phyloP scores from a whole-genome alignment of 2,888 invertebrate species.

The Mimachlamys varia region DNA sequence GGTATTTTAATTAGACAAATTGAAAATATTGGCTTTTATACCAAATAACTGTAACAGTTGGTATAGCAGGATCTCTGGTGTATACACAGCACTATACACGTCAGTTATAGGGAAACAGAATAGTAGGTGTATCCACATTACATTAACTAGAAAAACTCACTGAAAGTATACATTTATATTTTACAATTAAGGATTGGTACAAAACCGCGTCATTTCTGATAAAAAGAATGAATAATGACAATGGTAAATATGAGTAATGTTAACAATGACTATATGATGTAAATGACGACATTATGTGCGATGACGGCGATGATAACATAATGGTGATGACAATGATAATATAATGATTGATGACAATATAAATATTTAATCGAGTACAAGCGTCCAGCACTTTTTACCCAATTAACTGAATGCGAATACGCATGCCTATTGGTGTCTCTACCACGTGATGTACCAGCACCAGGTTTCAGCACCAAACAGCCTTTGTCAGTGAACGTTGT shows the following conservation, averaged over 20 bases:
- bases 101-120: too few relatives aligned
- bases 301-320: not conserved
- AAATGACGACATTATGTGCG: not conserved
- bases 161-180: too few relatives aligned
- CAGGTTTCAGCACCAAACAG: conserved; percentile 6
- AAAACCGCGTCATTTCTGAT: not conserved
- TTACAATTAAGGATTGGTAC: not conserved
- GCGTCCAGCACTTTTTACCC: conserved; percentile 8
- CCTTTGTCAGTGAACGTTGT: not conserved
- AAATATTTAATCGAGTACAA: not conserved
- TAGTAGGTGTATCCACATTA: too few relatives aligned
- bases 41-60: too few relatives aligned
- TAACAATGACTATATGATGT: not conserved
- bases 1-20: too few relatives aligned
- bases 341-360: not conserved
- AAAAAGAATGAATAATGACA: not conserved
- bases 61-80: too few relatives aligned
- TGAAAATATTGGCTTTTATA: too few relatives aligned
- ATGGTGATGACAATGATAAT: not conserved
- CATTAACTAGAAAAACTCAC: too few relatives aligned
- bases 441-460: conserved; percentile 28
- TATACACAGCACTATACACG: too few relatives aligned
- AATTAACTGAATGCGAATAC: not conserved
- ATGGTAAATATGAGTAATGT: not conserved
- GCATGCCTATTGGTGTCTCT: not conserved